A percentile compares a stretch with the other conserved stretches of the same genome.
Conservation (phyloP, 2,797 vertebrate species). For the Poeciliopsis presidionis region DNA sequence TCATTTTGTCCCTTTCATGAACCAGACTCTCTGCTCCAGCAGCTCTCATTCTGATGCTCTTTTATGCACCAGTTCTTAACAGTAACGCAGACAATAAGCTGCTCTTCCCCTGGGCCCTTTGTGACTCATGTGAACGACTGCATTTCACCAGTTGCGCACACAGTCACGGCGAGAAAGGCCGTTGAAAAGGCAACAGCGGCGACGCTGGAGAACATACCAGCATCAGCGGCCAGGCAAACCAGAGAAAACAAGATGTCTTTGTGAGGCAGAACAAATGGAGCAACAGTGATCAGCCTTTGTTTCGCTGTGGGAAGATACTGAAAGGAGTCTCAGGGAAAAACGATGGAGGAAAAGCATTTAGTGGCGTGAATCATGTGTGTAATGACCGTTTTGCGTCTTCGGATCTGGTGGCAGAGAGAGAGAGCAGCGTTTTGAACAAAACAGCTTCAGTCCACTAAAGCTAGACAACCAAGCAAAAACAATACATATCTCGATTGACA, state of each 20-base stretch:
- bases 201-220: constrained; percentile 28
- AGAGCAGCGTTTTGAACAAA: constrained; percentile 14
- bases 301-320: constrained; percentile 59
- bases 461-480: too few species aligned
- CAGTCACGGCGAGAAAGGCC: constrained; percentile 27
- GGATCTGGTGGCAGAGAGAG: constrained; percentile 1
- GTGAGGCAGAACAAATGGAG: constrained; percentile 65
- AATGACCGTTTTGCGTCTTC: constrained; percentile 23
- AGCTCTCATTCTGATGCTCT: constrained; percentile 22
- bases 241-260: constrained; percentile 62
- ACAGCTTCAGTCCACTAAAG: background rate
- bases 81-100: constrained; percentile 57
- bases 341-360: constrained; percentile 21
- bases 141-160: constrained; percentile 54
- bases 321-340: constrained; percentile 41
- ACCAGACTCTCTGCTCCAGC: constrained; percentile 15
- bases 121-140: constrained; percentile 66
- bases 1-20: constrained; percentile 31
- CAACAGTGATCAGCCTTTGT: constrained; percentile 46
- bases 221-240: constrained; percentile 35
- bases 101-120: constrained; percentile 53
- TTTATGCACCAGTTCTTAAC: constrained; percentile 41
- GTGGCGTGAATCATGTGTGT: constrained; percentile 41
- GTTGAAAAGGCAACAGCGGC: constrained; percentile 50
- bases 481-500: too few species aligned